Conservation (phyloP, 2,888 invertebrate genomes). For the Masnerella sp. region DNA sequence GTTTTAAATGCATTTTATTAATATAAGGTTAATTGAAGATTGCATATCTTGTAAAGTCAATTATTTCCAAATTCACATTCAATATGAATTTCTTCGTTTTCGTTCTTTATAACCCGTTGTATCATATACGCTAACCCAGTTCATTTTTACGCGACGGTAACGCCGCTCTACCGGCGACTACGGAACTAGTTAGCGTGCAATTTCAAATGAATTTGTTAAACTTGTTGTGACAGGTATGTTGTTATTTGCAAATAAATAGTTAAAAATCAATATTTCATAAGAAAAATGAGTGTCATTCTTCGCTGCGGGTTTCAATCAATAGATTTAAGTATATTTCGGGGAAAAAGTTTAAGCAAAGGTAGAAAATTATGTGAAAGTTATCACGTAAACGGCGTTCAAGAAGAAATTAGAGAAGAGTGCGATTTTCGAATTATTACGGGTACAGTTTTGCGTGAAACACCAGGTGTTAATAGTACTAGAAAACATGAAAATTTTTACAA, state of each 20-base stretch:
- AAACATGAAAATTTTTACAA: neutral
- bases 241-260: neutral
- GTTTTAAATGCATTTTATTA: too few species aligned
- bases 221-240: neutral
- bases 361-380: neutral
- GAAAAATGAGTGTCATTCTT: neutral
- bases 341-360: neutral
- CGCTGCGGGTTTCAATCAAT: neutral
- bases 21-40: too few species aligned
- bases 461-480: neutral
- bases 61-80: too few species aligned
- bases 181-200: neutral
- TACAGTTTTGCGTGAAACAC: conserved; percentile 4
- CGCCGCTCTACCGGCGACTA: neutral
- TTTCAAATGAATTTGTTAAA: neutral
- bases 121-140: neutral
- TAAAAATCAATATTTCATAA: neutral
- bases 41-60: too few species aligned
- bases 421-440: neutral
- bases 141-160: neutral
- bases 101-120: too few species aligned
- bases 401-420: neutral
- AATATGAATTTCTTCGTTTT: too few species aligned
- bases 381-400: neutral
- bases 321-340: neutral